Evolutionary conservation across 2,797 vertebrate species (phyloP).

Genomic region (Rhynchotus rufescens): DNA sequence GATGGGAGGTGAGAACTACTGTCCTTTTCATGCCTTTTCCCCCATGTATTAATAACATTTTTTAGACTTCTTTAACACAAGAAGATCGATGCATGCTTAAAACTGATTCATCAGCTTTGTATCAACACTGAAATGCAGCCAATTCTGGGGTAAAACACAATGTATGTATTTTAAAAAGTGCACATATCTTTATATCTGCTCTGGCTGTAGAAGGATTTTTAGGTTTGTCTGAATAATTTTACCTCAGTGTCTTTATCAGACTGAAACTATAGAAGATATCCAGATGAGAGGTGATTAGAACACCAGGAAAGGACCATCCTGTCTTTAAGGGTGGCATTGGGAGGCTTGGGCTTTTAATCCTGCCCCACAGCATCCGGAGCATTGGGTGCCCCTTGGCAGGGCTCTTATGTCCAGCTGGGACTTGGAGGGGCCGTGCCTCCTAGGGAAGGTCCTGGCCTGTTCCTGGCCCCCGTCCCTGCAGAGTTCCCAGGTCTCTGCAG

Average conservation of each 20-base stretch:
- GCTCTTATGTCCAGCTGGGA: neutral
- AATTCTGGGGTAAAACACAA: neutral
- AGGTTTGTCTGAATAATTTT: neutral
- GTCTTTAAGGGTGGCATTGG: neutral
- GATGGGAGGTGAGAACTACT: conserved; percentile 94
- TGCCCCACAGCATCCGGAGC: neutral
- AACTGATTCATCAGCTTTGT: neutral
- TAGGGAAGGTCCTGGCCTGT: neutral
- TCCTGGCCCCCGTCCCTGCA: neutral
- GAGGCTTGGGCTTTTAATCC: neutral
- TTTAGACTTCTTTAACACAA: neutral
- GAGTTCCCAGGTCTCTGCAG: neutral
- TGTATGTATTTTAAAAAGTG: neutral
- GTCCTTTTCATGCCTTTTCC: conserved; percentile 62
- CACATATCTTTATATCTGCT: neutral
- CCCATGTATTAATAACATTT: neutral
- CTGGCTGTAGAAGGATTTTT: neutral
- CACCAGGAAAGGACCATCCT: neutral
- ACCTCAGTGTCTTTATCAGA: neutral
- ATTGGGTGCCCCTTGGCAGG: neutral
- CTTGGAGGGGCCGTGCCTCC: neutral
- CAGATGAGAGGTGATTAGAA: neutral
- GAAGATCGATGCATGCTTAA: neutral
- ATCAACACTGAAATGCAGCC: neutral
- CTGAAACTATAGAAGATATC: neutral